These are phyloP conservation scores for Lissonota sp. DNA, from an alignment of 2,888 invertebrate species.

Conservation along the genomic window DNA sequence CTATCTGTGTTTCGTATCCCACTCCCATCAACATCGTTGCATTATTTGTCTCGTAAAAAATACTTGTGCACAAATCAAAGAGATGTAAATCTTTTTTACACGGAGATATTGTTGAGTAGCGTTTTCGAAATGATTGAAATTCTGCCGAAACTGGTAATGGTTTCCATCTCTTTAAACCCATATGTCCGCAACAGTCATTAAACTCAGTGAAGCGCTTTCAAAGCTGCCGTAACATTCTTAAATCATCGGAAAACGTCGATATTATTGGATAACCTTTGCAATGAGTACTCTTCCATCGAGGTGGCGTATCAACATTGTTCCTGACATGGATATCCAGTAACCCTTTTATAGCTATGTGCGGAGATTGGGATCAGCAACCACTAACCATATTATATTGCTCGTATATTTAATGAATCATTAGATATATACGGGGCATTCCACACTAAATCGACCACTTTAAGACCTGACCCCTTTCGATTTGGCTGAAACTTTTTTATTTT, in stretches of 20 bases:
- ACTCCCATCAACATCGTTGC: not conserved
- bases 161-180: not conserved
- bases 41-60: not conserved
- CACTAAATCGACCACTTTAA: too few relatives aligned
- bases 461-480: too few relatives aligned
- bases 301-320: not conserved
- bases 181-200: not conserved
- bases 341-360: constrained; percentile 23
- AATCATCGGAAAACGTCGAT: not conserved
- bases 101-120: not conserved
- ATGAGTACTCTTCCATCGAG: not conserved
- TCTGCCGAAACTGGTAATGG: not conserved
- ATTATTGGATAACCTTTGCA: not conserved
- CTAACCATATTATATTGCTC: constrained; percentile 41
- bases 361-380: constrained; percentile 34
- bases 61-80: not conserved
- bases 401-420: constrained; percentile 18
- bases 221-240: not conserved
- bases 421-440: not conserved
- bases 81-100: not conserved
- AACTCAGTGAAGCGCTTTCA: not conserved
- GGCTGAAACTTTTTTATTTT: too few relatives aligned
- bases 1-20: not conserved
- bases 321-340: not conserved
- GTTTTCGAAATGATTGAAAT: not conserved